phyloP scores from a whole-genome alignment of 2,113 vertebrate species.

The Phainopepla nitens region DNA sequence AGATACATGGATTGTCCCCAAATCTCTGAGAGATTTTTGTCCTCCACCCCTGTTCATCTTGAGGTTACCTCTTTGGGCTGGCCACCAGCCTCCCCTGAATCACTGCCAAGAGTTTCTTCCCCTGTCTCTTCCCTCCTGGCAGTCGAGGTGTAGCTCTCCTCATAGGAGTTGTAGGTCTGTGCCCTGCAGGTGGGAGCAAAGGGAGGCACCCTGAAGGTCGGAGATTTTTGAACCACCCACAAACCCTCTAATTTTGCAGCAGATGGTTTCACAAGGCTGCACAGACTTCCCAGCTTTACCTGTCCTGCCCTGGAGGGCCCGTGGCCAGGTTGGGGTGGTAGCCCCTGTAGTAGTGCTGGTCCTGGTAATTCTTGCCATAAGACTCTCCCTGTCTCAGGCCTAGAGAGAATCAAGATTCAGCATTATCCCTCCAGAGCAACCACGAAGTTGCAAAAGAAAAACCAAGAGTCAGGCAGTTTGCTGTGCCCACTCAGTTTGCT shows the following conservation, averaged over 20 bases:
- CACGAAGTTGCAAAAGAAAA: not conserved
- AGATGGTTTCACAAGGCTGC: not conserved
- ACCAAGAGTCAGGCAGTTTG: not conserved
- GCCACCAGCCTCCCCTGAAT: not conserved
- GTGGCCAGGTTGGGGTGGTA: slow-evolving; percentile 21
- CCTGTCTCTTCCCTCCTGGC: not conserved
- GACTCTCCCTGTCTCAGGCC: slow-evolving; percentile 46
- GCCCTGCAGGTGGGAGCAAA: slow-evolving; percentile 24
- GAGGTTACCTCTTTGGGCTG: slow-evolving; percentile 57
- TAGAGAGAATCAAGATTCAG: slow-evolving; percentile 33
- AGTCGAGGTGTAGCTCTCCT: not conserved
- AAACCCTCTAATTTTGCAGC: not conserved
- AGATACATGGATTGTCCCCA: not conserved
- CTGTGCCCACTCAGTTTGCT: not conserved
- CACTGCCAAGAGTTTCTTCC: not conserved
- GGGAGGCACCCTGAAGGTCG: not conserved
- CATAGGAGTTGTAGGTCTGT: not conserved
- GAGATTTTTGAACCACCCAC: not conserved
- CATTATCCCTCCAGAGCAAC: not conserved
- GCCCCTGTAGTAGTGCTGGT: slow-evolving; percentile 50
- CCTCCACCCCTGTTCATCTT: not conserved
- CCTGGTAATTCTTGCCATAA: not conserved
- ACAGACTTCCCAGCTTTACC: slow-evolving; percentile 19
- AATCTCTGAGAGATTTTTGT: not conserved
- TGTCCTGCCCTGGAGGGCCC: not conserved